Evolutionary conservation across 2,888 invertebrate genomes (phyloP).

Genomic region (Melikaiella ostensackeni): DNA sequence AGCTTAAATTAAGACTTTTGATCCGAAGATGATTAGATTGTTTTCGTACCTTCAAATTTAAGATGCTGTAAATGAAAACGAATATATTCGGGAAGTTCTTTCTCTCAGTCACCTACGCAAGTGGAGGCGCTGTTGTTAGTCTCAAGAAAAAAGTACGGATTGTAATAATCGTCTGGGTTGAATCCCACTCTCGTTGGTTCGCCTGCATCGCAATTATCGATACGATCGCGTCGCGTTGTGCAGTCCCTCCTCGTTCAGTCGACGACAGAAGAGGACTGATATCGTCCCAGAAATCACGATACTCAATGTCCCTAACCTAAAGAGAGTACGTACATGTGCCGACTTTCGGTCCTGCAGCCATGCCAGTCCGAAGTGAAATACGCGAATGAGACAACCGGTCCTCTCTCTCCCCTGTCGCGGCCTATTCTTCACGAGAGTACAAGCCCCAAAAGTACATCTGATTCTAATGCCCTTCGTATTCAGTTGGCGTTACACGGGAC

Average conservation of each 20-base stretch:
- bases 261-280: constrained; percentile 49
- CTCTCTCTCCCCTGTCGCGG: neutral
- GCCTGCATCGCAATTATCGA: constrained; percentile 56
- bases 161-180: constrained; percentile 44
- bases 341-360: constrained; percentile 10
- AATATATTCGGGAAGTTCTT: neutral
- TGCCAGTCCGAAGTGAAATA: constrained; percentile 29
- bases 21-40: neutral
- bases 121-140: neutral
- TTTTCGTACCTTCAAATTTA: neutral
- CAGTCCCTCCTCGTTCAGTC: constrained; percentile 42
- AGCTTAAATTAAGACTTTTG: neutral
- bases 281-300: constrained; percentile 53
- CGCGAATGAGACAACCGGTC: constrained; percentile 16
- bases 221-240: constrained; percentile 50
- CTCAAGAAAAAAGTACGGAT: constrained; percentile 36
- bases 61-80: neutral
- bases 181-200: constrained; percentile 32
- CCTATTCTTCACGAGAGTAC: constrained; percentile 32
- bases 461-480: constrained; percentile 29
- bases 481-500: constrained; percentile 31
- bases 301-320: constrained; percentile 44
- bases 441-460: constrained; percentile 33
- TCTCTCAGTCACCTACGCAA: neutral
- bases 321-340: constrained; percentile 21